These are phyloP conservation scores for Ennomos fuscantarius DNA, from an alignment of 2,888 invertebrate genomes.

Conservation along the genomic window DNA sequence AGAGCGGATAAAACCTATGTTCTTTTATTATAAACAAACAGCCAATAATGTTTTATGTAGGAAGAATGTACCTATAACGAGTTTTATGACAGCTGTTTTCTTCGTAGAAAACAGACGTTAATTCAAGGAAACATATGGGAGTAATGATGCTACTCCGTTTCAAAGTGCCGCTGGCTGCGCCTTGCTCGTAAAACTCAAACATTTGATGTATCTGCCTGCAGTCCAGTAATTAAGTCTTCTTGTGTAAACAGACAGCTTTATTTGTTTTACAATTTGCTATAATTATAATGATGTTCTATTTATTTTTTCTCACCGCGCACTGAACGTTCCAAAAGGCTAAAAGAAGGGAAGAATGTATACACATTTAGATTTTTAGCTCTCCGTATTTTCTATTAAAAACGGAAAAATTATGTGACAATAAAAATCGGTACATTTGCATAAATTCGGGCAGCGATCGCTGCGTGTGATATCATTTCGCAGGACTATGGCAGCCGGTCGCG, in stretches of 20 bases:
- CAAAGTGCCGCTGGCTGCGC: constrained; percentile 77
- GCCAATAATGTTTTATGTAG: constrained; percentile 76
- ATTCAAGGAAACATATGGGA: constrained; percentile 83
- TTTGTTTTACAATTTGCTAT: constrained; percentile 64
- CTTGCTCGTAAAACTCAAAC: constrained; percentile 66
- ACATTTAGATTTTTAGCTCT: too few species aligned
- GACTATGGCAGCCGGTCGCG: too few species aligned
- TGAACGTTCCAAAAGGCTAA: constrained; percentile 1
- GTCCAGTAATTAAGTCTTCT: constrained; percentile 64
- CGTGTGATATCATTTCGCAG: too few species aligned
- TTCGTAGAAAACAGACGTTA: constrained; percentile 83
- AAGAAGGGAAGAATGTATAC: too few species aligned
- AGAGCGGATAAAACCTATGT: constrained; percentile 49
- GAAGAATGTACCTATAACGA: constrained; percentile 61
- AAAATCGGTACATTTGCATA: too few species aligned
- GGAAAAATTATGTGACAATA: too few species aligned
- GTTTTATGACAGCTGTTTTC: constrained; percentile 78
- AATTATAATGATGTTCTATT: constrained; percentile 51
- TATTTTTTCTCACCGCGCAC: constrained; percentile 32
- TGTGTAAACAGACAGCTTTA: constrained; percentile 77
- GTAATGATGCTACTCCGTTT: constrained; percentile 78
- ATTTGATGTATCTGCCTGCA: constrained; percentile 79
- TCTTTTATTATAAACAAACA: constrained; percentile 71
- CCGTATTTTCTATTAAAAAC: too few species aligned
- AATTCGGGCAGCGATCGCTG: too few species aligned